phyloP scores from a whole-genome alignment of 1,140 invertebrate species.

The Drosophila nebulosa region DNA sequence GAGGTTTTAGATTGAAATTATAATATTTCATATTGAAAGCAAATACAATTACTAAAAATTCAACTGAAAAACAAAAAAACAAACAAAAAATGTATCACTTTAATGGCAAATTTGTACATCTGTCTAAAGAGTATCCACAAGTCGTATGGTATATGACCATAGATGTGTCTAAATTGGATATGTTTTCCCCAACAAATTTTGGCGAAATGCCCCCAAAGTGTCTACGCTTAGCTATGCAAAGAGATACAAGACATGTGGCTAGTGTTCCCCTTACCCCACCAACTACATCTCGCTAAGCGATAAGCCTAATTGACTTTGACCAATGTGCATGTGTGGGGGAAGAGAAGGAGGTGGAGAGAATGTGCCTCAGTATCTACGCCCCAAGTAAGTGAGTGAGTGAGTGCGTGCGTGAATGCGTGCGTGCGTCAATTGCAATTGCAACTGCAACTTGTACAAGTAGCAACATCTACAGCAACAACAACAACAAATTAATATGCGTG shows the following conservation, averaged over 20 bases:
- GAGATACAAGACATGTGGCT: slow-evolving; percentile 65
- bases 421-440: slow-evolving; percentile 23
- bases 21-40: too few species aligned
- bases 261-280: slow-evolving; percentile 24
- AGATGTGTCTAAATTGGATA: too few species aligned
- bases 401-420: slow-evolving; percentile 22
- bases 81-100: too few species aligned
- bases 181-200: slow-evolving; percentile 28
- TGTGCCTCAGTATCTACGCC: neutral
- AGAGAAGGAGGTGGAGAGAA: neutral
- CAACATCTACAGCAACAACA: slow-evolving; percentile 9
- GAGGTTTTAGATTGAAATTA: too few species aligned
- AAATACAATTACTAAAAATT: too few species aligned
- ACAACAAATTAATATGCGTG: slow-evolving; percentile 65
- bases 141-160: neutral
- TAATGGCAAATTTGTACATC: too few species aligned
- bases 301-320: slow-evolving; percentile 66
- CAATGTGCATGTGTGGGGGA: slow-evolving; percentile 12
- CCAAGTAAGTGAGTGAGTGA: slow-evolving; percentile 14
- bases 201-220: slow-evolving; percentile 51
- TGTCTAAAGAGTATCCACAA: neutral
- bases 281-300: slow-evolving; percentile 46
- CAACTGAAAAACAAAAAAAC: too few species aligned
- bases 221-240: slow-evolving; percentile 36
- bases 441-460: slow-evolving; percentile 19